These are phyloP conservation scores for Phasia obesa DNA, from an alignment of 2,888 invertebrate species.

Conservation along the genomic window DNA sequence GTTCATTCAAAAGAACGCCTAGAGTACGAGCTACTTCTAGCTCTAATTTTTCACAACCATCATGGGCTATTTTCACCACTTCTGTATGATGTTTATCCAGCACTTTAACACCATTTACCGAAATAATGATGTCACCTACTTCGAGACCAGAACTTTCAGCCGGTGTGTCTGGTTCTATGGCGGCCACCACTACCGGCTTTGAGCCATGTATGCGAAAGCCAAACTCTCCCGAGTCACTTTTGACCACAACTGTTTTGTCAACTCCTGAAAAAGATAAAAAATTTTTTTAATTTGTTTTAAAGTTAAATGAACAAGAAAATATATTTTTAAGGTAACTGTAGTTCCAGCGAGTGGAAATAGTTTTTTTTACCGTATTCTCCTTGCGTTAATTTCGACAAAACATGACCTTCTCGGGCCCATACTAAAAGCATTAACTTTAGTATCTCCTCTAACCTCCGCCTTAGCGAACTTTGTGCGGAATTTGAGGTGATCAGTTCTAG, in stretches of 20 bases:
- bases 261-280: conserved; percentile 85
- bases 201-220: conserved; percentile 98
- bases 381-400: conserved; percentile 86
- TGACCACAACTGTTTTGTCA: conserved; percentile 93
- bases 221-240: conserved; percentile 93
- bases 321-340: too few relatives aligned
- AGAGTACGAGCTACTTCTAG: conserved; percentile 94
- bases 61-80: conserved; percentile 95
- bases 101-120: conserved; percentile 95
- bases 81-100: conserved; percentile 96
- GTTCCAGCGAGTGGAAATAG: background rate
- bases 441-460: conserved; percentile 89
- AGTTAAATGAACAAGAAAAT: too few relatives aligned
- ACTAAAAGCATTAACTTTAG: conserved; percentile 91
- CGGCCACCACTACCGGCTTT: conserved; percentile 97
- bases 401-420: conserved; percentile 91
- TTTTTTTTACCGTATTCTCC: conserved; percentile 83
- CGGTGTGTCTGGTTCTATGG: conserved; percentile 96
- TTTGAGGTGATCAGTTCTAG: conserved; percentile 79
- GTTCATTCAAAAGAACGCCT: conserved; percentile 88
- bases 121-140: conserved; percentile 96
- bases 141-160: conserved; percentile 95
- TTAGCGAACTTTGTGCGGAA: conserved; percentile 83
- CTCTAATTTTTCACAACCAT: conserved; percentile 92
- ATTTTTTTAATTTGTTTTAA: background rate